Percentiles rank a stretch among this genome's conserved stretches.
Evolutionary conservation across 1,140 invertebrate genomes (phyloP).

Genomic region (Camponotus floridanus): DNA sequence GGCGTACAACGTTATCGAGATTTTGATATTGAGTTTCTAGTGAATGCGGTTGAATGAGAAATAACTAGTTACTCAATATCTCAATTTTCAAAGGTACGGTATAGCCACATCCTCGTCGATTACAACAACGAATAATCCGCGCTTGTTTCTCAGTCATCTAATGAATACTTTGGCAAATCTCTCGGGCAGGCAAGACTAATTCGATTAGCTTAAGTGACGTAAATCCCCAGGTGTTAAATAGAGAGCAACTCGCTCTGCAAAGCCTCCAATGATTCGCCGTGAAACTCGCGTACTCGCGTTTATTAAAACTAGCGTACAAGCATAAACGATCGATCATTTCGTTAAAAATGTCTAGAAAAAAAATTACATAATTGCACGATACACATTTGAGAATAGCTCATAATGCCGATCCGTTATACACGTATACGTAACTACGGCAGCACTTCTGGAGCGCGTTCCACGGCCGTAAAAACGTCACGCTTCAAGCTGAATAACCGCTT

Average conservation of each 20-base stretch:
- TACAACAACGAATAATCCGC: constrained; percentile 44
- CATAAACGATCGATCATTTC: background rate
- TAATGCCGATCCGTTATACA: constrained; percentile 6
- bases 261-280: background rate
- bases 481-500: constrained; percentile 56
- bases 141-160: constrained; percentile 43
- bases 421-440: constrained; percentile 28
- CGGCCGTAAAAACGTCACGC: constrained; percentile 67
- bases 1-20: constrained; percentile 16
- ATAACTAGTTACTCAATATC: constrained; percentile 44
- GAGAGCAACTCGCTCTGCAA: constrained; percentile 12
- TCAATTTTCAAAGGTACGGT: constrained; percentile 35
- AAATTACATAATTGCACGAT: background rate
- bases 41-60: constrained; percentile 15
- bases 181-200: constrained; percentile 35
- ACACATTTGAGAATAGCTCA: background rate
- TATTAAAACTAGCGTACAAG: background rate
- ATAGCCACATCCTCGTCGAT: constrained; percentile 22
- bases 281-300: background rate
- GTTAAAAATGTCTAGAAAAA: background rate
- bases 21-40: constrained; percentile 27
- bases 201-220: constrained; percentile 56
- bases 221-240: constrained; percentile 55
- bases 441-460: constrained; percentile 6
- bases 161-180: constrained; percentile 55